Base-by-base conservation (phyloP, 2,113 vertebrate genomes). In the Morone chrysops region DNA sequence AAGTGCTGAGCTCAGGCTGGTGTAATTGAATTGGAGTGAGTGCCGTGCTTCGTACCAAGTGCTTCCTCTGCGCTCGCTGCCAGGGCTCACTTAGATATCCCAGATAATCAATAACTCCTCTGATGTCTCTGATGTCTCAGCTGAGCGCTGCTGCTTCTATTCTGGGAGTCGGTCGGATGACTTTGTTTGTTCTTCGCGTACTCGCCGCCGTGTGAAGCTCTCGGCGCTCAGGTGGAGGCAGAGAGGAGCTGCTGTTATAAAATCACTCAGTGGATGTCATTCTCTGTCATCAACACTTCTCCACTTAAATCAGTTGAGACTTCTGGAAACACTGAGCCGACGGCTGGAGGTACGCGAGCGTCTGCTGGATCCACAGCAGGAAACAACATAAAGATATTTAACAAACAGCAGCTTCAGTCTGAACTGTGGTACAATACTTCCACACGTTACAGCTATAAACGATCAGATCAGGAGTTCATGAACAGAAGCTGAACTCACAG, bases 1-100 rank as follows among this genome's bases (percentile, higher is more conserved):
- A 91, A 92, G 84, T 89, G 91, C 90, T 85, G 90, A 86, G 80
- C 89, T 91, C 80, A 73, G 87, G 18, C 10, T 17, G 4, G 79
- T 4, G 38, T 89, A 89, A 89, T 89, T 78, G 78, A 91, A 87
- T 86, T 73, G 67, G 65, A 82, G 71, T n/a, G 75, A 87, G 84
- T 63, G 82, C 80, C 22, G 80, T 43, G 82, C 83, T 76, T 88
- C 3, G n/a, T 0, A 80, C 45, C 56, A 45, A 90, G 86, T 56
- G 84, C 83, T 78, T 88, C 84, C 80, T 82, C 67, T 67, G 72
- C 79, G 51, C 75, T 40, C 4, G 4, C 5, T 59, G 62, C 85
- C 85, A 75, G 36, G 54, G 16, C 53, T 81, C 85, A 78, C 81
- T 91, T 56, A 81, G 80, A 78, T 20, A 72, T 79, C 81, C 53